phyloP scores from a whole-genome alignment of 2,888 invertebrate species.

The Agrochola litura region DNA sequence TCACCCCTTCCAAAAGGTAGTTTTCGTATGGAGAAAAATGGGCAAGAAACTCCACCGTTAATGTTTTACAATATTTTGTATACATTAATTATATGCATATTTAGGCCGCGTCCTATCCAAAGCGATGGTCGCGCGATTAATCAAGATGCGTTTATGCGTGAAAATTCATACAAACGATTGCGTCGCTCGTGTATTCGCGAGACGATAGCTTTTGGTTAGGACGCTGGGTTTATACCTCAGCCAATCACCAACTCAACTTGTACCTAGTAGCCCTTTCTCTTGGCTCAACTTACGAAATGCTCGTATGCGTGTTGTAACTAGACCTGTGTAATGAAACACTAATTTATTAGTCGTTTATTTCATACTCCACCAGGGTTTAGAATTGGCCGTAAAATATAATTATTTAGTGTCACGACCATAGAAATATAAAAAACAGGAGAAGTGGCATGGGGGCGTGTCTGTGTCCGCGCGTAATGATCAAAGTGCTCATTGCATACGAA shows the following conservation, averaged over 20 bases:
- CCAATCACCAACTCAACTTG: neutral
- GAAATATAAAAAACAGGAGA: too few relatives aligned
- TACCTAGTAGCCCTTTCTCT: neutral
- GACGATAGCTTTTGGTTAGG: neutral
- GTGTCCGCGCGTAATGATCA: too few relatives aligned
- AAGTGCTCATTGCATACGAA: too few relatives aligned
- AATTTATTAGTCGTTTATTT: neutral
- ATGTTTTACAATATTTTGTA: too few relatives aligned
- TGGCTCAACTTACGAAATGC: constrained; percentile 2
- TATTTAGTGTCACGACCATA: constrained; percentile 4
- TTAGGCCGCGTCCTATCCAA: neutral
- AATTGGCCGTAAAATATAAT: constrained; percentile 4
- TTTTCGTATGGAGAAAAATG: too few relatives aligned
- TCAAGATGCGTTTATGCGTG: neutral
- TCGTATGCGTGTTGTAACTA: neutral
- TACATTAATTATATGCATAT: too few relatives aligned
- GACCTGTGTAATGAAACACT: neutral
- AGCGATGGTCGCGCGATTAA: neutral
- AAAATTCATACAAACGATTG: neutral
- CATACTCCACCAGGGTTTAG: neutral
- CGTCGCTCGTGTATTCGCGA: neutral
- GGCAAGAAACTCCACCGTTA: too few relatives aligned
- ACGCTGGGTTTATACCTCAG: neutral
- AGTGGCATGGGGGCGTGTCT: too few relatives aligned
- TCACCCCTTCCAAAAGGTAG: too few relatives aligned